Evolutionary conservation across 1,140 invertebrate genomes (phyloP).

Genomic region (Neodiprion fabricii): DNA sequence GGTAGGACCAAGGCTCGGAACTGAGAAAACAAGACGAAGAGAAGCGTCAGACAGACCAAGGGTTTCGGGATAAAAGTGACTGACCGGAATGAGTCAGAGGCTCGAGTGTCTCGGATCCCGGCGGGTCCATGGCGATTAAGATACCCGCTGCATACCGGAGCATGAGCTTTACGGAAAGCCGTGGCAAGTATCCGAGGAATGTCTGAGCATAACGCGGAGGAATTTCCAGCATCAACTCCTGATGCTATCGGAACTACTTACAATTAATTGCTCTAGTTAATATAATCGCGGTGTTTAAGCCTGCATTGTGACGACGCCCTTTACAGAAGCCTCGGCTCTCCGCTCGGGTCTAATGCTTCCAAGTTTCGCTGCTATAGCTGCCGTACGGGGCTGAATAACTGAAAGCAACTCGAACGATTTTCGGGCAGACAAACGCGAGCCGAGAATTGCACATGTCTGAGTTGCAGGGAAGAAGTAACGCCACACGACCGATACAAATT

Average conservation of each 20-base stretch:
- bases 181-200: slow-evolving; percentile 45
- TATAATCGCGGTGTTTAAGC: slow-evolving; percentile 35
- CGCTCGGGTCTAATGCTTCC: too few species aligned
- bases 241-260: slow-evolving; percentile 41
- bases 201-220: slow-evolving; percentile 33
- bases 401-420: too few species aligned
- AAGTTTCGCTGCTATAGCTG: slow-evolving; percentile 25
- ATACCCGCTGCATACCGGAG: neutral
- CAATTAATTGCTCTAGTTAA: slow-evolving; percentile 52
- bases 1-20: too few species aligned
- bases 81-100: too few species aligned
- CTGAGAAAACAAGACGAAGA: too few species aligned
- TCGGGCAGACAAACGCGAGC: too few species aligned
- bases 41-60: too few species aligned
- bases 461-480: neutral
- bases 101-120: neutral
- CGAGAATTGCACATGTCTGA: too few species aligned
- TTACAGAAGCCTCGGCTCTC: too few species aligned
- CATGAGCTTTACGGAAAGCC: slow-evolving; percentile 40
- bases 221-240: slow-evolving; percentile 45
- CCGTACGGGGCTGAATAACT: slow-evolving; percentile 35
- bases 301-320: slow-evolving; percentile 8
- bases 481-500: neutral
- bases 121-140: neutral
- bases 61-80: too few species aligned